These are phyloP conservation scores for Chrosomus eos DNA, from an alignment of 2,797 vertebrate species.

Conservation along the genomic window DNA sequence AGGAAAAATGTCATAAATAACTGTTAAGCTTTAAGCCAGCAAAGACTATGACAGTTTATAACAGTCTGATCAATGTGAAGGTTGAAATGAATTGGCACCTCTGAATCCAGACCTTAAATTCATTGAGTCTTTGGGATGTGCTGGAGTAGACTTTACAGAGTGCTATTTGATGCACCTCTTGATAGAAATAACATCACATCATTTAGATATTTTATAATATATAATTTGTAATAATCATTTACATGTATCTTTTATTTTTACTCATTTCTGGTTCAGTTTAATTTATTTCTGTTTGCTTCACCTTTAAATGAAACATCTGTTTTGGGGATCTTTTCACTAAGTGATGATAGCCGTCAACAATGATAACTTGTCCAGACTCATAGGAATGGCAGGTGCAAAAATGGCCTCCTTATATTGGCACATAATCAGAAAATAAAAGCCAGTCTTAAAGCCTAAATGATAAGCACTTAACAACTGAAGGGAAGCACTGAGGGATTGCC, in stretches of 20 bases:
- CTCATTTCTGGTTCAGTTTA: background rate
- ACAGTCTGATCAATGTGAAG: background rate
- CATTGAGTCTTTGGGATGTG: too few relatives aligned
- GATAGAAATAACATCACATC: too few relatives aligned
- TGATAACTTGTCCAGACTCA: background rate
- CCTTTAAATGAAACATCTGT: background rate
- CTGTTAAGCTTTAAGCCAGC: constrained; percentile 15
- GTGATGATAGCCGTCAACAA: background rate
- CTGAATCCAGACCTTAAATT: too few relatives aligned
- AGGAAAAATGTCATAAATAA: constrained; percentile 24
- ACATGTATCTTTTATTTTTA: background rate
- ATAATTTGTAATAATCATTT: background rate
- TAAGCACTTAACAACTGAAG: constrained; percentile 31
- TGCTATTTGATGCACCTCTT: too few relatives aligned
- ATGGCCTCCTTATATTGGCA: constrained; percentile 18
- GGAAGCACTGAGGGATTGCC: constrained; percentile 24
- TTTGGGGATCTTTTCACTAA: background rate
- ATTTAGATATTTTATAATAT: background rate
- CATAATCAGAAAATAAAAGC: constrained; percentile 32
- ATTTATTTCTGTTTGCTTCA: background rate
- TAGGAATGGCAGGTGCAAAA: constrained; percentile 9
- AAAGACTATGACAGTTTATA: constrained; percentile 3
- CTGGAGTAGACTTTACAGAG: too few relatives aligned
- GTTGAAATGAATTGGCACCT: too few relatives aligned
- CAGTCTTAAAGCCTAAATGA: background rate